Percentiles rank a stretch among this genome's conserved stretches.
Evolutionary conservation across 2,113 vertebrate genomes (phyloP).

Genomic region (Sebastes fasciatus): DNA sequence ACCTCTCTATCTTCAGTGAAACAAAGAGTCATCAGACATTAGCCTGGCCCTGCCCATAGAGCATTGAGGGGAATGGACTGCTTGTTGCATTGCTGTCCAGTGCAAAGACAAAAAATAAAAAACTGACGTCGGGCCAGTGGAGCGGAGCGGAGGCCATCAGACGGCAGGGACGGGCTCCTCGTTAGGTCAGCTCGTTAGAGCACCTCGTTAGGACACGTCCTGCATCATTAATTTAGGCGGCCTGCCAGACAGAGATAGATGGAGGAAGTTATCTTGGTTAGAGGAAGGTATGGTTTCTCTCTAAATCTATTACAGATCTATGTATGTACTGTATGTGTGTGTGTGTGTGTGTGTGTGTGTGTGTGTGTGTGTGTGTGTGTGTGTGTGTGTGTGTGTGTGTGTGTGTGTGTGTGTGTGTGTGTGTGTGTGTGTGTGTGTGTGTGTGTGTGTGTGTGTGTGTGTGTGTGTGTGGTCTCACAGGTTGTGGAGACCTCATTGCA

Average conservation of each 20-base stretch:
- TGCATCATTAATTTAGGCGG: constrained; percentile 49
- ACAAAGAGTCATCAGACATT: constrained; percentile 3
- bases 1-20: not conserved
- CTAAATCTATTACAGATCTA: constrained; percentile 12
- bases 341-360: constrained; percentile 24
- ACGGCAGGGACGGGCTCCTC: constrained; percentile 1
- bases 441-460: constrained; percentile 4
- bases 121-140: not conserved
- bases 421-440: constrained; percentile 12
- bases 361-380: constrained; percentile 12
- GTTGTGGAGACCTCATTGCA: constrained; percentile 13
- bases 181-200: constrained; percentile 45
- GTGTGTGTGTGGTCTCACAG: constrained; percentile 13
- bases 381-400: constrained; percentile 3
- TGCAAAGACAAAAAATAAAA: not conserved
- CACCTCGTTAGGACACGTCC: constrained; percentile 50
- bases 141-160: constrained; percentile 13
- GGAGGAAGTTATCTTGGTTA: constrained; percentile 26
- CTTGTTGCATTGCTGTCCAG: not conserved
- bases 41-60: constrained; percentile 1
- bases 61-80: not conserved
- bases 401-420: constrained; percentile 17
- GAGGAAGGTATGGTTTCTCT: constrained; percentile 15
- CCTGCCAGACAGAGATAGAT: constrained; percentile 45
- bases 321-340: constrained; percentile 8